phyloP scores from a whole-genome alignment of 2,888 invertebrate species.

The Caenorhabditis doughertyi region DNA sequence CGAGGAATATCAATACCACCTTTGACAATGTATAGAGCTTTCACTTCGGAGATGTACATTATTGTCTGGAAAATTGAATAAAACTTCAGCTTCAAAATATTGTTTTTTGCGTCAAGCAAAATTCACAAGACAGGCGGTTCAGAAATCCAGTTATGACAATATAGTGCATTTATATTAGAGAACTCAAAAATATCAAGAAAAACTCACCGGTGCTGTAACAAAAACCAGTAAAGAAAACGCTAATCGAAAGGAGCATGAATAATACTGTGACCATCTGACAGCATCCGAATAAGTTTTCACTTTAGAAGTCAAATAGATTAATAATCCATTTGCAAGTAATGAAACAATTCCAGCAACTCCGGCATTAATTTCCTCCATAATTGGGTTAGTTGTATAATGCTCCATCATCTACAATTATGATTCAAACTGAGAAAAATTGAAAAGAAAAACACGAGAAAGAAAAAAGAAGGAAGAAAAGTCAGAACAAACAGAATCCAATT shows the following conservation, averaged over 20 bases:
- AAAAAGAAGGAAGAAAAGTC: background rate
- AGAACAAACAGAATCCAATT: background rate
- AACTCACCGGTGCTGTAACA: conserved; percentile 52
- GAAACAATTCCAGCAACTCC: conserved; percentile 37
- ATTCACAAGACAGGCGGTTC: no score
- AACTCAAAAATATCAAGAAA: no score
- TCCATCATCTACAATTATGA: conserved; percentile 23
- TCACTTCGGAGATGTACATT: conserved; percentile 41
- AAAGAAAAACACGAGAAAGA: background rate
- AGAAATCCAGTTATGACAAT: no score
- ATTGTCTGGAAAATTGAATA: conserved; percentile 38
- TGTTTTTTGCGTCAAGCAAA: background rate
- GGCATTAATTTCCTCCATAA: conserved; percentile 34
- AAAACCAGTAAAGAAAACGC: conserved; percentile 40
- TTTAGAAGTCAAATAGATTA: conserved; percentile 37
- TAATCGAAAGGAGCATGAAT: conserved; percentile 35
- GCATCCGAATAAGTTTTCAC: conserved; percentile 45
- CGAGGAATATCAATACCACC: conserved; percentile 40
- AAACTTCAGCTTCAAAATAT: background rate
- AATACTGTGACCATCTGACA: conserved; percentile 36
- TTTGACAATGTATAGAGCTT: conserved; percentile 52
- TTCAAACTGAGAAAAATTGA: background rate
- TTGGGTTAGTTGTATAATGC: conserved; percentile 28
- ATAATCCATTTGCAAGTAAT: conserved; percentile 23
- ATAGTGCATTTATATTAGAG: no score